A percentile compares a stretch with the other conserved stretches of the same genome.
phyloP scores from a whole-genome alignment of 2,113 vertebrate genomes.

The Microcebus tavaratra region DNA sequence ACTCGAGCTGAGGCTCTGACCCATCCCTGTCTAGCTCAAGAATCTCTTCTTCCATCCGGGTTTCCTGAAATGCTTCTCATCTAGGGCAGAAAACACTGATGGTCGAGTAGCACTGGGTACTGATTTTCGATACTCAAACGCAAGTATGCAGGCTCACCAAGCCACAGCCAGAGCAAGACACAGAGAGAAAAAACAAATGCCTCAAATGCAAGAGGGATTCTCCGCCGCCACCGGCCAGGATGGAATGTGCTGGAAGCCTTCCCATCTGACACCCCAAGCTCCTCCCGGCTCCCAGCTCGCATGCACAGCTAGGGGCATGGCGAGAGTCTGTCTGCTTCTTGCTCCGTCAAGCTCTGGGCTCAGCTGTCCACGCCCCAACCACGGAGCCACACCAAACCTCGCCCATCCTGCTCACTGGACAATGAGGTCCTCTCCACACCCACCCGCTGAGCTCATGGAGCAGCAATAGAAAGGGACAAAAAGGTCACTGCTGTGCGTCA shows the following conservation, averaged over 20 bases:
- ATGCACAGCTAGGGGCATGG: background rate
- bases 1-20: no score
- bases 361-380: background rate
- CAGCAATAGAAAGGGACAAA: background rate
- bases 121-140: no score
- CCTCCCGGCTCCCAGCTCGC: background rate
- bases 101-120: no score
- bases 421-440: background rate
- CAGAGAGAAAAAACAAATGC: background rate
- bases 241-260: background rate
- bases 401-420: no score
- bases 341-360: background rate
- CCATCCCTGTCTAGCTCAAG: no score
- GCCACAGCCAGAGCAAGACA: background rate
- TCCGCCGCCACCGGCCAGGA: rapidly evolving
- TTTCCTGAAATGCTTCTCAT: no score
- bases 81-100: no score
- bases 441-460: background rate
- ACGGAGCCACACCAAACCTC: rapidly evolving
- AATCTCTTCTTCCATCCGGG: no score
- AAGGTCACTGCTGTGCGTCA: background rate
- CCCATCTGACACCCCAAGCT: background rate
- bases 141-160: no score
- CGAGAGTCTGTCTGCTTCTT: background rate
- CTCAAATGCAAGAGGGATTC: background rate